Conservation (phyloP, 2,113 vertebrate genomes). For the Rhegmatorhina hoffmannsi region DNA sequence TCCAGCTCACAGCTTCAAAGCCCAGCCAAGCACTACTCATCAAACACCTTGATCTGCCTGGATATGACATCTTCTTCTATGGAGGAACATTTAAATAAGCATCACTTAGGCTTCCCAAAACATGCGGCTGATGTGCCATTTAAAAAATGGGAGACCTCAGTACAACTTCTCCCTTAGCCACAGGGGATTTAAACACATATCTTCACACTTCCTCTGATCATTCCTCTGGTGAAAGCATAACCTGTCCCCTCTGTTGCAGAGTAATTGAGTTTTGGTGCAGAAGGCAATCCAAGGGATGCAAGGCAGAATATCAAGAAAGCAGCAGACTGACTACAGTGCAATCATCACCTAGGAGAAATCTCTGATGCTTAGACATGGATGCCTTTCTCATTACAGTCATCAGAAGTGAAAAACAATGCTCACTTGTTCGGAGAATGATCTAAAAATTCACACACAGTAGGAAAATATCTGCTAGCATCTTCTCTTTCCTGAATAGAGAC, state of each 20-base stretch:
- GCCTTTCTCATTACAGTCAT: not conserved
- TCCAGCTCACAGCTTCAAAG: not conserved
- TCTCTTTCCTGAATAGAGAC: not conserved
- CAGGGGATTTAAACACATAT: not conserved
- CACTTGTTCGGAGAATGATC: not conserved
- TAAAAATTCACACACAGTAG: not conserved
- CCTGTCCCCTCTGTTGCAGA: not conserved
- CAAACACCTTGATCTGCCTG: not conserved
- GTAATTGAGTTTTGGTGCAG: not conserved
- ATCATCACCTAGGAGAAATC: not conserved
- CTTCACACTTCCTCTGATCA: not conserved
- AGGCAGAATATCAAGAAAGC: not conserved
- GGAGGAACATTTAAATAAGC: not conserved
- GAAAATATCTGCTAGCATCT: not conserved
- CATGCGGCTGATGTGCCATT: not conserved
- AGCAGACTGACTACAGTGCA: not conserved
- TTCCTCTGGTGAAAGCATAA: not conserved
- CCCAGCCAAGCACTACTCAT: not conserved
- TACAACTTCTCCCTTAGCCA: not conserved
- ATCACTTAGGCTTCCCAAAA: not conserved
- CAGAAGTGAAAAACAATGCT: not conserved
- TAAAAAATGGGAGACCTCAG: not conserved
- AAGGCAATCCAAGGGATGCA: not conserved
- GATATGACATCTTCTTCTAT: not conserved
- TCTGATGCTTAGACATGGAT: not conserved